Percentiles rank a stretch among this genome's conserved stretches.
These are phyloP conservation scores for Sciaenops ocellatus DNA, from an alignment of 2,797 vertebrate genomes.

Conservation along the genomic window DNA sequence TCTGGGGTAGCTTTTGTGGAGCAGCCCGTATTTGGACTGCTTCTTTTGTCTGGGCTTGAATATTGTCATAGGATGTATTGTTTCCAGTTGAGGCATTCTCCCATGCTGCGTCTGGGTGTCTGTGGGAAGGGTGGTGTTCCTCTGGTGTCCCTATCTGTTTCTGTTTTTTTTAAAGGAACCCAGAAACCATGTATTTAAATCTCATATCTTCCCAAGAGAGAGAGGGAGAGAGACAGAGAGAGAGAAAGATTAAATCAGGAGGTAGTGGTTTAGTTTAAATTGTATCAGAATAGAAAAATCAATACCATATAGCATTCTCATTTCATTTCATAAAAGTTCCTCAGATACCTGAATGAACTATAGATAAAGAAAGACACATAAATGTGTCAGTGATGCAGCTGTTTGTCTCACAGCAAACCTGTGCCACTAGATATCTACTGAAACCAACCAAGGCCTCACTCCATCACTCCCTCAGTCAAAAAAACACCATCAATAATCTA, in stretches of 20 bases:
- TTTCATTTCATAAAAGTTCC: conserved; percentile 52
- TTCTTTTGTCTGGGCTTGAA: conserved; percentile 80
- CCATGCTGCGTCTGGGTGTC: conserved; percentile 65
- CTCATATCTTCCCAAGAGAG: conserved; percentile 12
- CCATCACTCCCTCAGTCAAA: conserved; percentile 25
- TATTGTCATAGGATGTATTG: conserved; percentile 77
- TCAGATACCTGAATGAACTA: conserved; percentile 28
- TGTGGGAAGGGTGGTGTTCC: conserved; percentile 51
- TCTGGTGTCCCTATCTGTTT: conserved; percentile 26
- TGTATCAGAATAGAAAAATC: conserved; percentile 14
- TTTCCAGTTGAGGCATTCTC: conserved; percentile 72
- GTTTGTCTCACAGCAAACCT: conserved; percentile 27
- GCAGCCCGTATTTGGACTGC: conserved; percentile 72
- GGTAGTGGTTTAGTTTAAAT: conserved; percentile 15
- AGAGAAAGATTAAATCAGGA: neutral
- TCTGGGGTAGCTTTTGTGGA: conserved; percentile 74
- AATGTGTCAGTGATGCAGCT: conserved; percentile 54
- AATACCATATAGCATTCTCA: neutral
- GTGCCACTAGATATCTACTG: conserved; percentile 22
- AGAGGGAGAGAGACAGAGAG: too few relatives aligned
- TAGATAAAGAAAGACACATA: conserved; percentile 26
- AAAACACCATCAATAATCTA: conserved; percentile 23
- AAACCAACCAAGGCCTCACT: conserved; percentile 46
- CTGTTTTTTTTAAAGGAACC: conserved; percentile 2
- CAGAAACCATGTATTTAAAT: conserved; percentile 39